These are phyloP conservation scores for Oncorhynchus kisutch DNA, from an alignment of 2,113 vertebrate genomes.

Conservation along the genomic window DNA sequence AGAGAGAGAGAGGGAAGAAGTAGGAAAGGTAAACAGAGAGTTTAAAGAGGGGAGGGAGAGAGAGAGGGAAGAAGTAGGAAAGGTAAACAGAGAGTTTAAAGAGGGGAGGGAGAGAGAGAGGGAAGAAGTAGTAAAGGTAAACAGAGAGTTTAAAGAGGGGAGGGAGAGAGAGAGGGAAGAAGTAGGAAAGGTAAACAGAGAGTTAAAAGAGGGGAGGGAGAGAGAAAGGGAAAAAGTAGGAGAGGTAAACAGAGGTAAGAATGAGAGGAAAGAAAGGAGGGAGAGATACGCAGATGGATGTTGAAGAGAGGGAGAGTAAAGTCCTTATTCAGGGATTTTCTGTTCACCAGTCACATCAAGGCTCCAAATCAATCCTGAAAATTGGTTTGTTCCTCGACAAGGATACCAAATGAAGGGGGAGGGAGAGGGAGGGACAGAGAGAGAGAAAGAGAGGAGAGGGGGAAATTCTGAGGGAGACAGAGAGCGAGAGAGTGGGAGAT, in stretches of 20 bases:
- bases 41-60: too few species aligned
- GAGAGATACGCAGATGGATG: constrained; percentile 10
- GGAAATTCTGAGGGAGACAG: constrained; percentile 43
- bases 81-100: background rate
- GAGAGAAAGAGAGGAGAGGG: constrained; percentile 24
- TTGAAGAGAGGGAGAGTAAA: constrained; percentile 61
- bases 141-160: too few species aligned
- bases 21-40: too few species aligned
- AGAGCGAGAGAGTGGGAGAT: constrained; percentile 43
- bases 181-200: too few species aligned
- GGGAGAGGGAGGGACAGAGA: constrained; percentile 25
- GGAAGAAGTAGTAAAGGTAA: constrained; percentile 4
- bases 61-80: background rate
- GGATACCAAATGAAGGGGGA: constrained; percentile 75
- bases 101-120: constrained; percentile 2
- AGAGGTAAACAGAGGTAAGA: background rate
- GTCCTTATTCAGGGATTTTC: constrained; percentile 75
- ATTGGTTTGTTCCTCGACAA: constrained; percentile 81
- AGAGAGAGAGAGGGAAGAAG: too few species aligned
- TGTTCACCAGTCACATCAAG: constrained; percentile 76
- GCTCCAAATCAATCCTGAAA: constrained; percentile 79
- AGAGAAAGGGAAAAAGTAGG: background rate
- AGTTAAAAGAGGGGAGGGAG: background rate
- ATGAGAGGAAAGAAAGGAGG: background rate
- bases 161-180: too few species aligned